Conservation (phyloP, 2,113 vertebrate genomes). For the Salvator merianae region DNA sequence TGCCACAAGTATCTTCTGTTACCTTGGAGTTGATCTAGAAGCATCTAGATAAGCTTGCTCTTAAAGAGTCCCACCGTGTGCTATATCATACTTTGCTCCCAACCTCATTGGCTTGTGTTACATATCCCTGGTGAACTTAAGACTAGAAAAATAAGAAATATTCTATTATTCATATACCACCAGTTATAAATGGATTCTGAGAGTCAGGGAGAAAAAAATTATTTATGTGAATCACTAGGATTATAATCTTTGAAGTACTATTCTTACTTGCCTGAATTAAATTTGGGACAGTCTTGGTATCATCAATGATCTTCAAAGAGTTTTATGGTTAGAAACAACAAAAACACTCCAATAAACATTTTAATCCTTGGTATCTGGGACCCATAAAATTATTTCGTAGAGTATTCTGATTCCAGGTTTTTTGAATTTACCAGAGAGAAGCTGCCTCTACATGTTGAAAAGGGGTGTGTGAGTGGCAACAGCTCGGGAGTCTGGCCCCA, state of each 20-base stretch:
- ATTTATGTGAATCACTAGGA: background rate
- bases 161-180: background rate
- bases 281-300: background rate
- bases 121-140: background rate
- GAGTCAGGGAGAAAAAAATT: background rate
- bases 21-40: background rate
- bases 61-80: background rate
- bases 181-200: background rate
- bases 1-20: background rate
- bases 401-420: no score
- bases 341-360: no score
- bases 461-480: no score
- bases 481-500: no score
- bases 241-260: background rate
- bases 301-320: no score
- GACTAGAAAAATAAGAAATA: background rate
- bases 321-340: no score
- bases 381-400: no score
- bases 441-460: no score
- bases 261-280: background rate
- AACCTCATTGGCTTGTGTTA: conserved; percentile 5
- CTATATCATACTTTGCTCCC: conserved; percentile 4
- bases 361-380: no score
- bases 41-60: background rate
- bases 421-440: background rate